These are phyloP conservation scores for Ophion slaviceki DNA, from an alignment of 2,888 invertebrate genomes.

Conservation along the genomic window DNA sequence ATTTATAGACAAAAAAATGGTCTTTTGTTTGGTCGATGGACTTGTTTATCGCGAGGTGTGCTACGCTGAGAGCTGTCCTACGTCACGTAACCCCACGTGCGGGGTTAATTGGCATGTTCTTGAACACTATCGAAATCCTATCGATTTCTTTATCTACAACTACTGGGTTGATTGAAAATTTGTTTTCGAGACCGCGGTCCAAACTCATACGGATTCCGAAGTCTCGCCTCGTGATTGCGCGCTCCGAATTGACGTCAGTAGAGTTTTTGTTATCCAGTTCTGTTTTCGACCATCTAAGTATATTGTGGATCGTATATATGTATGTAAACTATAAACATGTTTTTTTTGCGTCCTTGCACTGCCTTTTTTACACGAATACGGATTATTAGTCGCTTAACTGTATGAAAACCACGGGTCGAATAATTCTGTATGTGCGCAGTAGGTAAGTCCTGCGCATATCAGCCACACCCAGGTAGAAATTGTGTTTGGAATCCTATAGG, in stretches of 20 bases:
- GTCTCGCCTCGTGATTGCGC: neutral
- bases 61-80: neutral
- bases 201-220: neutral
- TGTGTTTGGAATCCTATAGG: no score
- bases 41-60: neutral
- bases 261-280: neutral
- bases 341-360: neutral
- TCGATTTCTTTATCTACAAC: neutral
- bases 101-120: neutral
- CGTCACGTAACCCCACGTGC: neutral
- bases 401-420: no score
- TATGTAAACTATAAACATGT: neutral
- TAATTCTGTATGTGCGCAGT: no score
- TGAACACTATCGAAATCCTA: neutral
- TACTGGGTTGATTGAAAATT: constrained; percentile 2
- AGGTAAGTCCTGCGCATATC: no score
- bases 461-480: no score
- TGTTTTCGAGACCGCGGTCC: neutral
- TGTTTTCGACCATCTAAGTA: neutral
- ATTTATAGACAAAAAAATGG: neutral
- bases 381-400: no score
- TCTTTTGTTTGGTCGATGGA: neutral
- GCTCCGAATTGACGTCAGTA: neutral
- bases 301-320: neutral
- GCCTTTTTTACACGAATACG: neutral